phyloP scores from a whole-genome alignment of 2,113 vertebrate species.

The Sturnira hondurensis region DNA sequence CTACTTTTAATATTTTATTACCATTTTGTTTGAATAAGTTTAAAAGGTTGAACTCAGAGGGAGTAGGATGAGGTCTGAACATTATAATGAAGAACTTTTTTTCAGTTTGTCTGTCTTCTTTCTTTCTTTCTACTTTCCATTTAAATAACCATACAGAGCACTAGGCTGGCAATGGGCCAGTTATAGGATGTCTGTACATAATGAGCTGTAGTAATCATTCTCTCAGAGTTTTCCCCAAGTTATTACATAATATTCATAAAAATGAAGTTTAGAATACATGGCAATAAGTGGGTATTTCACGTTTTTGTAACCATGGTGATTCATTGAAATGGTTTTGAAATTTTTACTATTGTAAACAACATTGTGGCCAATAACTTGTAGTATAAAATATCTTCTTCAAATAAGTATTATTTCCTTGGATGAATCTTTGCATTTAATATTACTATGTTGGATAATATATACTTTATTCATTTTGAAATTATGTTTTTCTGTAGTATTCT shows the following conservation, averaged over 20 bases:
- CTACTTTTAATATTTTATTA: background rate
- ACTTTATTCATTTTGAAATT: background rate
- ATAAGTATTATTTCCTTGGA: background rate
- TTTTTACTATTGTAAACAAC: background rate
- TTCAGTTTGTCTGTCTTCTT: background rate
- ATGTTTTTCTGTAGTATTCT: background rate
- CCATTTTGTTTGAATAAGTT: background rate
- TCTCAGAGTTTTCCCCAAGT: background rate
- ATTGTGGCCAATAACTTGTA: background rate
- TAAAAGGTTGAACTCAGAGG: background rate
- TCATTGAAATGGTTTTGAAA: background rate
- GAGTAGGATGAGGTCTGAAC: background rate
- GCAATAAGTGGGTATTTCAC: background rate
- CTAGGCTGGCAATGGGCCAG: background rate
- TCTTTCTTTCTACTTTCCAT: background rate
- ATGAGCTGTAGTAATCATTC: background rate
- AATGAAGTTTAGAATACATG: background rate
- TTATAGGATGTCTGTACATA: background rate
- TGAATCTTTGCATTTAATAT: background rate
- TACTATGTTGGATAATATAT: background rate
- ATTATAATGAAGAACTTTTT: background rate
- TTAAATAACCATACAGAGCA: background rate
- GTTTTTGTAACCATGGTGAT: background rate
- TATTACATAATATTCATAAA: background rate
- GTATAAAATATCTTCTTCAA: background rate